phyloP scores from a whole-genome alignment of 2,797 vertebrate species.

The Sylvilagus floridanus region DNA sequence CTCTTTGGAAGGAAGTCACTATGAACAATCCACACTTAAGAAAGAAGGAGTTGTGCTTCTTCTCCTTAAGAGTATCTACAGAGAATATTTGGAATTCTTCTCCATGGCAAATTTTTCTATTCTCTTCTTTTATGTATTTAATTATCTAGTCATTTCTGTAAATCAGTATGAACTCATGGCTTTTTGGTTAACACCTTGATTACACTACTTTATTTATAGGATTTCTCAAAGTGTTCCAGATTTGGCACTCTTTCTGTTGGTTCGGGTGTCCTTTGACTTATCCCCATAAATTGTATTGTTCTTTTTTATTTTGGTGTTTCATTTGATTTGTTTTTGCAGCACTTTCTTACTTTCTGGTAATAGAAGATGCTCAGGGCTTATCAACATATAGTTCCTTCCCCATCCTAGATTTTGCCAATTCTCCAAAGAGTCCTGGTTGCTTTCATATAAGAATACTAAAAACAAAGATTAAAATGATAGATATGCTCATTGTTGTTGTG shows the following conservation, averaged over 20 bases:
- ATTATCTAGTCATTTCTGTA: not conserved
- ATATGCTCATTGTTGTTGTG: not conserved
- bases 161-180: not conserved
- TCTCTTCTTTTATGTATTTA: not conserved
- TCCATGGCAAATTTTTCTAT: not conserved
- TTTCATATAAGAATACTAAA: conserved; percentile 30
- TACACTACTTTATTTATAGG: not conserved
- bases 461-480: not conserved
- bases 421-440: not conserved
- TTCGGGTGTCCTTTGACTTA: not conserved
- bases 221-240: not conserved
- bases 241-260: not conserved
- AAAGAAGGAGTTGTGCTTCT: not conserved
- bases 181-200: not conserved
- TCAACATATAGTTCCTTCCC: not conserved
- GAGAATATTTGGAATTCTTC: conserved; percentile 52
- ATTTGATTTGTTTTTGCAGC: not conserved
- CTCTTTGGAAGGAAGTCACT: not conserved
- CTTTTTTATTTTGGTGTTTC: not conserved
- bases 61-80: not conserved
- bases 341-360: conserved; percentile 36
- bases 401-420: not conserved
- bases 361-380: not conserved
- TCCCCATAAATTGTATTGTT: not conserved
- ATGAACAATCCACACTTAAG: not conserved